Evolutionary conservation across 2,113 vertebrate genomes (phyloP), one percentile per base, ranked within the genome.

Genomic region (Xenus cinereus): DNA sequence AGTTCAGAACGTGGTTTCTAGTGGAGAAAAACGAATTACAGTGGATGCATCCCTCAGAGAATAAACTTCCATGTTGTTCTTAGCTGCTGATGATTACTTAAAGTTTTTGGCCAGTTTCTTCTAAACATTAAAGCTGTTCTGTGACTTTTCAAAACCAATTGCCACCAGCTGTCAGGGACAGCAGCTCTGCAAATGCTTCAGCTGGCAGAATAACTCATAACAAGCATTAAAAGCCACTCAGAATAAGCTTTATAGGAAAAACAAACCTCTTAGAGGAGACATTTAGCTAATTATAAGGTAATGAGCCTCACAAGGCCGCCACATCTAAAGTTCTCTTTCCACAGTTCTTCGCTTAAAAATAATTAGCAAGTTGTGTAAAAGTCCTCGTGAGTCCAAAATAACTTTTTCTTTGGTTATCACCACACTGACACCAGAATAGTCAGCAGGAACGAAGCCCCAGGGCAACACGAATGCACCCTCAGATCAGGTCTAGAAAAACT

Each of bases 171-270:
- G 80, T 78, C 60, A 75, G 53, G 69, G 82, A 89, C 90, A 93
- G 60, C 59, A 80, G 73, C 43, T 92, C 79, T 87, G 83, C 79
- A 95, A 97, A 94, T 94, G 95, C 43, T 97, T 95, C 68, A 72
- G 60, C 68, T 93, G 73, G 85, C 85, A 96, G 64, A 89, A 48
- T 81, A 96, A 94, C 77, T 93, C 46, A 89, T 94, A 95, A 88
- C 72, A 85, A 90, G 73, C 88, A 93, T 80, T 94, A 97, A 94
- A 86, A 93, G 56, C 89, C 88, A 97, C 88, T 96, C 77, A 89
- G 80, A 92, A 90, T 63, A 71, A 84, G 88, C 46, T 85, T 95
- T 84, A 90, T 90, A 90, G 60, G 56, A 88, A 93, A 93, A 95
- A 28, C 60, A 93, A 94, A 71, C 50, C 28, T 91, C 91, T 96